Percentiles rank a stretch among this genome's conserved stretches.
Evolutionary conservation across 2,113 vertebrate species (phyloP).

Genomic region (Cavia porcellus): DNA sequence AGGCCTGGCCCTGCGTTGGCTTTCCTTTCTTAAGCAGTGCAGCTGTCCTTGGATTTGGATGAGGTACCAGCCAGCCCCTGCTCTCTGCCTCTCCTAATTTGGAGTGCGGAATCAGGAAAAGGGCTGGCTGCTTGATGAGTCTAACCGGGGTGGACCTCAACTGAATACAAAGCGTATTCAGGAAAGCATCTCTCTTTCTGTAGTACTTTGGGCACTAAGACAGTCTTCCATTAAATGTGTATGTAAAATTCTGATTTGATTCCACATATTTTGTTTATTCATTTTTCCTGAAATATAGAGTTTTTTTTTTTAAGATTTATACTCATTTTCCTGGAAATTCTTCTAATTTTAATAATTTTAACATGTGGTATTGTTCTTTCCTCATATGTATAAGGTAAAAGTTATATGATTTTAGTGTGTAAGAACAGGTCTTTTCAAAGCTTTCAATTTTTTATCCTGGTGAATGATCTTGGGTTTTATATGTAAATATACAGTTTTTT

Average conservation of each 20-base stretch:
- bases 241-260: background rate
- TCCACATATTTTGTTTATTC: background rate
- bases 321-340: constrained; percentile 4
- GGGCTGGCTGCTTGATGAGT: background rate
- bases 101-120: background rate
- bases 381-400: background rate
- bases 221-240: background rate
- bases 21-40: background rate
- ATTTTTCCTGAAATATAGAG: constrained; percentile 1
- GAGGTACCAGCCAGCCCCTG: background rate
- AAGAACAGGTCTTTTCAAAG: constrained; percentile 46
- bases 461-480: constrained; percentile 32
- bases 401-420: background rate
- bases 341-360: constrained; percentile 41
- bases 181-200: background rate
- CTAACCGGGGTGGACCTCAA: background rate
- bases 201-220: too few species aligned
- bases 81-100: background rate
- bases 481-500: constrained; percentile 62
- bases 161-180: background rate
- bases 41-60: background rate
- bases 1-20: background rate
- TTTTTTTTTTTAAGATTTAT: background rate
- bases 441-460: background rate
- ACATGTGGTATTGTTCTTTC: background rate